Evolutionary conservation across 2,888 invertebrate genomes (phyloP).

Genomic region (Coelinius sp.): DNA sequence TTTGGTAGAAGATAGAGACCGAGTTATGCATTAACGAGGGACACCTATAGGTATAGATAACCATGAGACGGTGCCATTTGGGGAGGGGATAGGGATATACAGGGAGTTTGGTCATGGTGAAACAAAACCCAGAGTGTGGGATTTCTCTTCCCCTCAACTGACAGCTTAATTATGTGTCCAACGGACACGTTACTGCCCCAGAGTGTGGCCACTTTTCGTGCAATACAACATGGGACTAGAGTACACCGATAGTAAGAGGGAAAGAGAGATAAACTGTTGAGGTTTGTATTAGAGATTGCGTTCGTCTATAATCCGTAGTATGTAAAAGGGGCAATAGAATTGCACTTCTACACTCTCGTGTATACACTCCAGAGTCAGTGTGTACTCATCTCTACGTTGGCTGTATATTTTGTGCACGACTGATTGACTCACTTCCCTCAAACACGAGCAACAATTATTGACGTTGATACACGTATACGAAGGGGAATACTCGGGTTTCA

Average conservation of each 20-base stretch:
- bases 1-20: slow-evolving; percentile 12
- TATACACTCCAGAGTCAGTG: not conserved
- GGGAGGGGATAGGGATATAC: not conserved
- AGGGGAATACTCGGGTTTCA: not conserved
- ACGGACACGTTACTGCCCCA: slow-evolving; percentile 34
- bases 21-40: slow-evolving; percentile 37
- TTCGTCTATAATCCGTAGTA: slow-evolving; percentile 29
- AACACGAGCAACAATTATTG: slow-evolving; percentile 38
- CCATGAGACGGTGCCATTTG: slow-evolving; percentile 8
- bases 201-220: slow-evolving; percentile 31
- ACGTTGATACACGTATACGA: not conserved
- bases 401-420: slow-evolving; percentile 35
- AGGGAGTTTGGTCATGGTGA: not conserved
- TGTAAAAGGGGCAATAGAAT: slow-evolving; percentile 41
- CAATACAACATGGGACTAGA: slow-evolving; percentile 23
- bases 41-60: not conserved
- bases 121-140: slow-evolving; percentile 22
- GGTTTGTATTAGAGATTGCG: slow-evolving; percentile 30
- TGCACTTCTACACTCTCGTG: slow-evolving; percentile 16
- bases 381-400: slow-evolving; percentile 23
- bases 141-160: slow-evolving; percentile 43
- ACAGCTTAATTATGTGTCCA: slow-evolving; percentile 57
- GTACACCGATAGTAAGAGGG: slow-evolving; percentile 6
- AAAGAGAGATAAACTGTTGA: slow-evolving; percentile 30
- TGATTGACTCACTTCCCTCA: slow-evolving; percentile 46